phyloP scores from a whole-genome alignment of 2,113 vertebrate species.

The Heterochromis multidens region DNA sequence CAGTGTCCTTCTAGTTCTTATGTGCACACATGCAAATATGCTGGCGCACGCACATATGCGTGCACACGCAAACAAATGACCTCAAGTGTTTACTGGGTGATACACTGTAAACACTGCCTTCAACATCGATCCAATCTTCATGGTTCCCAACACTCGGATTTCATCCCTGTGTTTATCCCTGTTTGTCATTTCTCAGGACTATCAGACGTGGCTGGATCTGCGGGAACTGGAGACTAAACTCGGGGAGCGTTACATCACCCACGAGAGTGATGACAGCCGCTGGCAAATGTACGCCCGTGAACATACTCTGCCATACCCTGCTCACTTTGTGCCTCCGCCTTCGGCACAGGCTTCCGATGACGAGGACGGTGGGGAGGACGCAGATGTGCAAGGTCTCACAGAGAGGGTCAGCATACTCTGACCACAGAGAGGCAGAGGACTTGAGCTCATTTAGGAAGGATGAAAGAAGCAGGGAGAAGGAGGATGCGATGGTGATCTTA shows the following conservation, averaged over 20 bases:
- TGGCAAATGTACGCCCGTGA: conserved; percentile 83
- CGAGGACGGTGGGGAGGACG: conserved; percentile 68
- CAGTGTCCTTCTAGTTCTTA: conserved; percentile 6
- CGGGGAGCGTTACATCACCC: conserved; percentile 87
- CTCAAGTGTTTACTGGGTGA: conserved; percentile 3
- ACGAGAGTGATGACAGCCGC: conserved; percentile 89
- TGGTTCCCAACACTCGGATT: neutral
- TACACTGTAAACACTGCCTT: conserved; percentile 1
- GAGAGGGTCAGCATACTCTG: conserved; percentile 90
- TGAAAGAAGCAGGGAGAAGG: neutral
- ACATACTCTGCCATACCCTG: conserved; percentile 76
- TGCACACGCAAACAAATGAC: neutral
- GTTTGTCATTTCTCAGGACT: conserved; percentile 75
- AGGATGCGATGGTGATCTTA: neutral
- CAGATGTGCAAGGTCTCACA: conserved; percentile 84
- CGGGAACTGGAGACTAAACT: conserved; percentile 88
- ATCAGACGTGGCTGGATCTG: conserved; percentile 88
- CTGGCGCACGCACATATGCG: neutral
- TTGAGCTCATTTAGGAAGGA: neutral
- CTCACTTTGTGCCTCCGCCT: conserved; percentile 70
- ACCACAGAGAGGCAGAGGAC: conserved; percentile 31
- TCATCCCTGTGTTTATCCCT: neutral
- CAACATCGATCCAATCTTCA: conserved; percentile 3
- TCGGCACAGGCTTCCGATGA: conserved; percentile 46
- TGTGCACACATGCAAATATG: neutral